Conservation (phyloP, 2,888 invertebrate genomes). For the Amblyjoppa proteus region DNA sequence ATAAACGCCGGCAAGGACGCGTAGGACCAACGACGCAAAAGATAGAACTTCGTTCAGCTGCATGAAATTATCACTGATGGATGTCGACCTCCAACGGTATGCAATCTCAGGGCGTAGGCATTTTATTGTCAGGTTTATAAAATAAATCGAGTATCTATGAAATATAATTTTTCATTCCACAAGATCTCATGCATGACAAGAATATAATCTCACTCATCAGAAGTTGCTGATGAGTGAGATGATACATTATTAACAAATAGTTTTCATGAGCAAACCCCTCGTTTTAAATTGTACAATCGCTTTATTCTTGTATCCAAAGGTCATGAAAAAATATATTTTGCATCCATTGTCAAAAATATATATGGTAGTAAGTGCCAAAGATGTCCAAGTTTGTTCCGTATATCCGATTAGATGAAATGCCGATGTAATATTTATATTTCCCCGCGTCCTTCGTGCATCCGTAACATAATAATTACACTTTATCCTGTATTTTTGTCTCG, state of each 20-base stretch:
- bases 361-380: too few species aligned
- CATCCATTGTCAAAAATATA: too few species aligned
- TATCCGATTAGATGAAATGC: too few species aligned
- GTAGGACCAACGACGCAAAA: background rate
- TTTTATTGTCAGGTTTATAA: background rate
- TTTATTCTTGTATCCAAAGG: too few species aligned
- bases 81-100: background rate
- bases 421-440: too few species aligned
- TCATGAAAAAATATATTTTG: too few species aligned
- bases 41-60: background rate
- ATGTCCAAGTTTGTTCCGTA: too few species aligned
- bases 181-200: background rate
- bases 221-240: background rate
- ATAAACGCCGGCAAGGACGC: background rate
- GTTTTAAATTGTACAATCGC: background rate
- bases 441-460: too few species aligned
- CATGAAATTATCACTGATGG: background rate
- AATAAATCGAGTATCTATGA: background rate
- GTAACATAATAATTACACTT: too few species aligned
- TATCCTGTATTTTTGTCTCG: too few species aligned
- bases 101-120: background rate
- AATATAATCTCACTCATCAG: background rate
- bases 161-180: background rate
- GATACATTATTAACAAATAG: background rate
- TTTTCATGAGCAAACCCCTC: background rate